Evolutionary conservation across 2,797 vertebrate genomes (phyloP), one percentile per base, ranked within the genome.

Genomic region (Esox masquinongy): DNA sequence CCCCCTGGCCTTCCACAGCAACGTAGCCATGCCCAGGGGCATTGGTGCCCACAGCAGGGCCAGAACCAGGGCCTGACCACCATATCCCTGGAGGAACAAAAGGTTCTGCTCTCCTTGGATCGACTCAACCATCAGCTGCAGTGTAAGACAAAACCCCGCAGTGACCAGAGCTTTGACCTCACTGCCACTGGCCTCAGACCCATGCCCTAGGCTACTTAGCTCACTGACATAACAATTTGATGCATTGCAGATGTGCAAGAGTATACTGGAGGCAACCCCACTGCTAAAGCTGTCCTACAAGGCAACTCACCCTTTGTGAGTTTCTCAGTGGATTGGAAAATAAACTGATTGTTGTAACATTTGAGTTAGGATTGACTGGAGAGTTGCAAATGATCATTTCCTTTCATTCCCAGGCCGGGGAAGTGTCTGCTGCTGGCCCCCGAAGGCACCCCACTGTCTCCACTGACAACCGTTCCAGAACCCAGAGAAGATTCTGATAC

Each of bases 81-180:
- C 14, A 82, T 97, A 15, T 96, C 96, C 8, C 26, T 93, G 80
- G 96, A 97, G 79, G 97, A 98, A 78, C 90, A 95, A 81, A 95
- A 90, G 82, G 90, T 97, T 70, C 91, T 96, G 9, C 92, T 95
- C 31, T 97, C 95, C 73, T 93, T 99, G 73, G 89, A 94, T 68
- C 85, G 83, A 76, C 92, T 94, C 15, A 88, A 94, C 88, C 89
- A 90, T n/a, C 89, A 85, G 59, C 90, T 94, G 74, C 84, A 89
- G 63, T 81, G 93, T 93, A 79, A 92, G 90, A 24, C 5, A 29
- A 73, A 24, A n/a, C 59, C 70, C 67, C 39, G 43, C 14, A 24
- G 49, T 7, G 15, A 53, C 5, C 16, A 5, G 53, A 31, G 22
- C 72, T 12, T 3, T 64, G 16, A 61, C 49, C 0, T 1, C 67